These are phyloP conservation scores for Clytia hemisphaerica DNA, from an alignment of 30 jellyfish, hydroid and myxozoan genomes.

Conservation along the genomic window DNA sequence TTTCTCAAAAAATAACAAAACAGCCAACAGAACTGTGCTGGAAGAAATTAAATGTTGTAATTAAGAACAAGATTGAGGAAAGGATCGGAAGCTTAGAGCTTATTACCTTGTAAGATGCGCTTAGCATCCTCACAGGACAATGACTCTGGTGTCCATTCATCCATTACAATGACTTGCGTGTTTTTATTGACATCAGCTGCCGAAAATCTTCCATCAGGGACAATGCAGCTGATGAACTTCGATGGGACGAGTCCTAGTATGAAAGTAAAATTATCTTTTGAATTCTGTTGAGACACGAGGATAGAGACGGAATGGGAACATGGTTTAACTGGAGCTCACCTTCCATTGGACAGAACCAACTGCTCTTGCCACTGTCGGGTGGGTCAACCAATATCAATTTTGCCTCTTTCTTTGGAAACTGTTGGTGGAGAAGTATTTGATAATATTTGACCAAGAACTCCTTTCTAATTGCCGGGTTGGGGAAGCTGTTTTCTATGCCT, in stretches of 20 bases:
- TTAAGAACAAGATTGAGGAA: too few relatives aligned
- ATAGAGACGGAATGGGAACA: background rate
- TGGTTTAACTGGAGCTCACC: too few relatives aligned
- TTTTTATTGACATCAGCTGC: background rate
- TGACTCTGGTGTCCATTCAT: slow-evolving; percentile 17
- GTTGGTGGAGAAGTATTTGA: slow-evolving; percentile 17
- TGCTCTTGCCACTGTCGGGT: slow-evolving; percentile 36
- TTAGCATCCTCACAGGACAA: slow-evolving; percentile 4
- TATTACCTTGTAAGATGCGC: slow-evolving; percentile 9
- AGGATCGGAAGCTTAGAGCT: too few relatives aligned
- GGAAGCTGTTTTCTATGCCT: slow-evolving; percentile 16
- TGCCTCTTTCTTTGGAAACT: slow-evolving; percentile 16
- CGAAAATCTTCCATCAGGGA: slow-evolving; percentile 13
- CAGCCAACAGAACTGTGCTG: too few relatives aligned
- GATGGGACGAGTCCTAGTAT: too few relatives aligned
- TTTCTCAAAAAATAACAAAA: too few relatives aligned
- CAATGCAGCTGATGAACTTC: too few relatives aligned
- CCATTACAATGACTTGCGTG: slow-evolving; percentile 1
- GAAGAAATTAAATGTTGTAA: too few relatives aligned
- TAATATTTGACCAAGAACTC: slow-evolving; percentile 21
- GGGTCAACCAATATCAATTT: slow-evolving; percentile 37
- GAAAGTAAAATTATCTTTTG: too few relatives aligned
- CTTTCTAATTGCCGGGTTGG: background rate
- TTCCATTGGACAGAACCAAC: slow-evolving; percentile 42
- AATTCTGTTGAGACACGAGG: too few relatives aligned